Percentiles rank a stretch among this genome's conserved stretches.
Evolutionary conservation across 2,113 vertebrate species (phyloP).

Genomic region (Muscicapa adusta): DNA sequence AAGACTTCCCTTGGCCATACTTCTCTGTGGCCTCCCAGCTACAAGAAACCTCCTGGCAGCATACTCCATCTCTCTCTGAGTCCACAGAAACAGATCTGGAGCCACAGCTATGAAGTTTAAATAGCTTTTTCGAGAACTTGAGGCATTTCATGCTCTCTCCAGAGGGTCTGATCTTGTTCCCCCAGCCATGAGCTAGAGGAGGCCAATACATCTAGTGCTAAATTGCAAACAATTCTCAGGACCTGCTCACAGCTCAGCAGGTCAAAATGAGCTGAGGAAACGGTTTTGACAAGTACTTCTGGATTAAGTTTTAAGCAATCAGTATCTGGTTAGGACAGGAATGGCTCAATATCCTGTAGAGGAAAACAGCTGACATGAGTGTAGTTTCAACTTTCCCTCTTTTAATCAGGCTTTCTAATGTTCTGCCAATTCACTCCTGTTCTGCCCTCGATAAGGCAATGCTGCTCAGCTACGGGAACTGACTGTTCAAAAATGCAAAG

Average conservation of each 20-base stretch:
- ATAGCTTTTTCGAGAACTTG: background rate
- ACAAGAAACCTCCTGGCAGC: background rate
- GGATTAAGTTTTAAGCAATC: conserved; percentile 80
- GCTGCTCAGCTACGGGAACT: conserved; percentile 56
- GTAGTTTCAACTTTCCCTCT: conserved; percentile 75
- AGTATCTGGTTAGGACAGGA: conserved; percentile 83
- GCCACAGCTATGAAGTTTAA: background rate
- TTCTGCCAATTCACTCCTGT: conserved; percentile 75
- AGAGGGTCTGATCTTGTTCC: background rate
- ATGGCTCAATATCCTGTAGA: conserved; percentile 83
- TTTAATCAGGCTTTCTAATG: conserved; percentile 78
- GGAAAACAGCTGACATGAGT: conserved; percentile 81
- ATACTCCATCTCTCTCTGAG: background rate
- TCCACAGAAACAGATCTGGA: background rate
- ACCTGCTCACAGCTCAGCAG: conserved; percentile 69
- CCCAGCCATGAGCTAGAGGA: background rate
- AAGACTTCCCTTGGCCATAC: background rate
- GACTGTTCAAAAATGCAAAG: conserved; percentile 53
- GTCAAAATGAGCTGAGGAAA: conserved; percentile 77
- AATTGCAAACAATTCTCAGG: conserved; percentile 56
- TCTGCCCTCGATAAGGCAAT: conserved; percentile 66
- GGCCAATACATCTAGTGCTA: background rate
- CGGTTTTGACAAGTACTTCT: conserved; percentile 77
- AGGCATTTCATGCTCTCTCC: background rate
- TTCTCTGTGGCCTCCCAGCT: background rate